A percentile compares a stretch with the other conserved stretches of the same genome.
These are phyloP conservation scores for Leptogaster cylindrica DNA, from an alignment of 2,888 invertebrate genomes.

Conservation along the genomic window DNA sequence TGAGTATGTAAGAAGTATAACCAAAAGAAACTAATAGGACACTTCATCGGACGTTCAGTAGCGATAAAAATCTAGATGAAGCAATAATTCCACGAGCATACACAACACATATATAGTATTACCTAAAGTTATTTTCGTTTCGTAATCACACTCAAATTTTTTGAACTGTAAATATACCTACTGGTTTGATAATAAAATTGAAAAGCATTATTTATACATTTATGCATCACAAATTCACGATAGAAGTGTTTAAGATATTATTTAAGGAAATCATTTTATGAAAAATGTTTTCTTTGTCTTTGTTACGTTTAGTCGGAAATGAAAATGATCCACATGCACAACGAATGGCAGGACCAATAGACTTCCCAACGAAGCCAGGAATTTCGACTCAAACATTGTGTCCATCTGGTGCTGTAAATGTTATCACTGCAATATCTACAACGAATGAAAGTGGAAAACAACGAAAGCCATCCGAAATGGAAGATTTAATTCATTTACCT, in stretches of 20 bases:
- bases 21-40: no score
- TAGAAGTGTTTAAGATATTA: background rate
- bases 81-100: no score
- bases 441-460: constrained; percentile 45
- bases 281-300: no score
- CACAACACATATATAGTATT: no score
- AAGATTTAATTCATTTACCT: constrained; percentile 90
- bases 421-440: constrained; percentile 47
- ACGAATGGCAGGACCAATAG: constrained; percentile 48
- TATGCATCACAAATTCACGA: background rate
- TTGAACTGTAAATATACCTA: no score
- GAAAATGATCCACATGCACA: constrained; percentile 49
- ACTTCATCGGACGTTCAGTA: no score
- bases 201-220: no score
- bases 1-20: no score
- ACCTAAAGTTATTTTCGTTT: no score
- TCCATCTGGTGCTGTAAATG: constrained; percentile 42
- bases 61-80: no score
- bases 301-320: constrained; percentile 3
- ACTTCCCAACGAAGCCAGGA: constrained; percentile 43
- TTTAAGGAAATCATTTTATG: background rate
- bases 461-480: constrained; percentile 65
- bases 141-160: no score
- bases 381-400: constrained; percentile 39
- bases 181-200: no score